Evolutionary conservation across 2,113 vertebrate species (phyloP).

Genomic region (Microtus pennsylvanicus): DNA sequence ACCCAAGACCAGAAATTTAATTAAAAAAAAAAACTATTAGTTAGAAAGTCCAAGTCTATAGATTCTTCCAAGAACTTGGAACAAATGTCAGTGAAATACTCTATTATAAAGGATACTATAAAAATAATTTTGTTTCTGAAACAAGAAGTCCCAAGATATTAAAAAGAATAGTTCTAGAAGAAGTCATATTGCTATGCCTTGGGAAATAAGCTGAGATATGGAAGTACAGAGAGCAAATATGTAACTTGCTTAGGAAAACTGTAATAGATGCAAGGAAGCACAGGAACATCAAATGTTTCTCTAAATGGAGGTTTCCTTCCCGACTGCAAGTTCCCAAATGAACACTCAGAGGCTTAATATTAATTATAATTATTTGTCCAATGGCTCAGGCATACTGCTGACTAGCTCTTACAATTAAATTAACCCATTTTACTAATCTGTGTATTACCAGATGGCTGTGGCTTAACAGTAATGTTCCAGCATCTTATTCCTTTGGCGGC

Average conservation of each 20-base stretch:
- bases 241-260: background rate
- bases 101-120: background rate
- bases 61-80: background rate
- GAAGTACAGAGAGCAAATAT: background rate
- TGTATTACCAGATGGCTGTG: too few species aligned
- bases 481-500: too few species aligned
- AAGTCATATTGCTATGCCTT: background rate
- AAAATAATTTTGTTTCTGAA: conserved; percentile 10
- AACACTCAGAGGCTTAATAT: too few species aligned
- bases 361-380: too few species aligned
- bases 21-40: background rate
- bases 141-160: background rate
- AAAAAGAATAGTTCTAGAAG: background rate
- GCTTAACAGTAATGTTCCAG: too few species aligned
- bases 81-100: background rate
- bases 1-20: background rate
- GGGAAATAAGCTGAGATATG: background rate
- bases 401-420: too few species aligned
- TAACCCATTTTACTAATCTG: too few species aligned
- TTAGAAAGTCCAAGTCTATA: background rate
- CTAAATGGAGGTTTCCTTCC: too few species aligned
- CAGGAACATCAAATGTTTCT: background rate
- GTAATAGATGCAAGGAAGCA: background rate
- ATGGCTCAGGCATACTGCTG: too few species aligned
- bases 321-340: too few species aligned